These are phyloP conservation scores for Elegia similella DNA, from an alignment of 2,888 invertebrate species.

Conservation along the genomic window DNA sequence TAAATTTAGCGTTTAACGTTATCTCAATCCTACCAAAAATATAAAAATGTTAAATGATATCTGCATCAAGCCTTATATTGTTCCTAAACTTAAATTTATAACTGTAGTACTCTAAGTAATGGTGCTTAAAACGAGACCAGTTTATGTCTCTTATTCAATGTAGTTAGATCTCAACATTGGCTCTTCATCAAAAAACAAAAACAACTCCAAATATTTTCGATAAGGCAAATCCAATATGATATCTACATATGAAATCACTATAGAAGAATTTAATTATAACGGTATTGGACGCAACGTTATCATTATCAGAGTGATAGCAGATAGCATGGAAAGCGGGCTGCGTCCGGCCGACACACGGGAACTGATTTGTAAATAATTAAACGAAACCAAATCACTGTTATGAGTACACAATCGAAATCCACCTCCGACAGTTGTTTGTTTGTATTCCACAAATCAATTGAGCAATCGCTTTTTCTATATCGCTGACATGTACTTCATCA, in stretches of 20 bases:
- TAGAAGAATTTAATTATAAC: constrained; percentile 27
- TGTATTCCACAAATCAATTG: constrained; percentile 63
- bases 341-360: constrained; percentile 30
- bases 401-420: constrained; percentile 47
- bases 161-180: not conserved
- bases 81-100: too few species aligned
- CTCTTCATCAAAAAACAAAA: not conserved
- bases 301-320: constrained; percentile 26
- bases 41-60: too few species aligned
- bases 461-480: constrained; percentile 62
- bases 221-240: constrained; percentile 5
- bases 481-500: constrained; percentile 36
- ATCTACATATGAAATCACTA: constrained; percentile 21
- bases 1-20: too few species aligned
- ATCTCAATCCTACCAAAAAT: too few species aligned
- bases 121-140: not conserved
- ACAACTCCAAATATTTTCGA: not conserved
- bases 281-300: constrained; percentile 29
- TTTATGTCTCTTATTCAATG: not conserved
- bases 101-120: not conserved
- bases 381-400: constrained; percentile 49
- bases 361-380: constrained; percentile 54
- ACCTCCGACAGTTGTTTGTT: constrained; percentile 63
- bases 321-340: constrained; percentile 26
- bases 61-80: too few species aligned